These are phyloP conservation scores for Polypterus bichir DNA, from an alignment of 2,113 vertebrate genomes.

Conservation along the genomic window DNA sequence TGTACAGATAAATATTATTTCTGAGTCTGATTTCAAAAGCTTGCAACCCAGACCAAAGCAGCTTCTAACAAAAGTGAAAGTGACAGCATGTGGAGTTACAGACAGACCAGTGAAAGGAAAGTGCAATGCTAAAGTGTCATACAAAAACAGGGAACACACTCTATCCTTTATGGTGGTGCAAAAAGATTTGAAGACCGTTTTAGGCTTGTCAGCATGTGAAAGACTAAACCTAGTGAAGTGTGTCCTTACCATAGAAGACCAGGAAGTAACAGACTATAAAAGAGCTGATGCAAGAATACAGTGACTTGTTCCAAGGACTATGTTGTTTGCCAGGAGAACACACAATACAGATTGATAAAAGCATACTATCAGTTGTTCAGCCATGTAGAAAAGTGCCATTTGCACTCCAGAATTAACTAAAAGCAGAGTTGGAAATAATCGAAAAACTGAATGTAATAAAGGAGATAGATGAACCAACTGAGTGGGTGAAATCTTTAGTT, in stretches of 20 bases:
- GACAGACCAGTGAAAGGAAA: conserved; percentile 4
- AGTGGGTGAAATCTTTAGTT: not conserved
- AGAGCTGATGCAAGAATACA: not conserved
- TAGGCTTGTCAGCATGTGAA: conserved; percentile 9
- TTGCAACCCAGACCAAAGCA: not conserved
- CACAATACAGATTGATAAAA: not conserved
- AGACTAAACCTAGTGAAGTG: conserved; percentile 7
- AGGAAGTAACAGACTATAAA: conserved; percentile 3
- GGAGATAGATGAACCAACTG: not conserved
- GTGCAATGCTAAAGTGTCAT: not conserved
- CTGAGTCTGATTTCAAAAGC: not conserved
- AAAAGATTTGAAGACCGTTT: conserved; percentile 10
- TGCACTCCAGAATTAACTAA: not conserved
- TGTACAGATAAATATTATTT: not conserved
- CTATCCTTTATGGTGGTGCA: conserved; percentile 5
- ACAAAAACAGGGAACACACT: not conserved
- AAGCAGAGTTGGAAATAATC: not conserved
- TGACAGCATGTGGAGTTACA: not conserved
- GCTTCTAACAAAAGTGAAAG: conserved; percentile 1
- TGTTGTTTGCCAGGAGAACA: conserved; percentile 1
- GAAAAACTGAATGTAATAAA: not conserved
- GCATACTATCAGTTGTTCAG: not conserved
- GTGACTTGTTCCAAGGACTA: conserved; percentile 5
- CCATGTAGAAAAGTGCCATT: conserved; percentile 4
- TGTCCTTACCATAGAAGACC: not conserved